phyloP scores from a whole-genome alignment of 2,888 invertebrate genomes.

The Tolmerus cingulatus region DNA sequence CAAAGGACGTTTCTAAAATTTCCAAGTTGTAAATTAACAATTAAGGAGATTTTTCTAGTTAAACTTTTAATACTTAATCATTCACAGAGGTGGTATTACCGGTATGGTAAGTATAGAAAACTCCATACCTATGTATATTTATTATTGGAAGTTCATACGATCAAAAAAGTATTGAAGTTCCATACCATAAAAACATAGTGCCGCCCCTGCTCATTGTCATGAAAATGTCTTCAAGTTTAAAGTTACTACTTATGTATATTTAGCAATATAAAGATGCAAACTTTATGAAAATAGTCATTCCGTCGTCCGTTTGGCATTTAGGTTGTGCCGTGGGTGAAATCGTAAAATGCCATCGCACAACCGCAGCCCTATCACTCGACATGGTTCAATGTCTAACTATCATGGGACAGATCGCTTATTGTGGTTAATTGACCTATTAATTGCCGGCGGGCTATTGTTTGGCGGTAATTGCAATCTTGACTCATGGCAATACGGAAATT shows the following conservation, averaged over 20 bases:
- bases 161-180: no score
- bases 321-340: background rate
- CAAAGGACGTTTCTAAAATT: background rate
- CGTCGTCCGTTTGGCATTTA: background rate
- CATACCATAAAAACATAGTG: no score
- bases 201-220: background rate
- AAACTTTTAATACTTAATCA: background rate
- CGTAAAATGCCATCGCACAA: background rate
- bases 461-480: background rate
- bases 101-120: no score
- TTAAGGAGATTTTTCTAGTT: background rate
- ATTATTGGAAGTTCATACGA: no score
- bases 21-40: background rate
- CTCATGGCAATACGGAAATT: background rate
- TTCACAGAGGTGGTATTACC: background rate
- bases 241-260: background rate
- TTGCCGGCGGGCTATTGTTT: background rate
- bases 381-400: background rate
- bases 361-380: background rate
- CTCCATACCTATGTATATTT: no score
- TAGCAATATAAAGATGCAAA: background rate
- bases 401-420: background rate
- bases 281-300: background rate
- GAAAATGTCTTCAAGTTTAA: background rate
- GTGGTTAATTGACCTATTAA: constrained; percentile 9